These are phyloP conservation scores for Trilocha varians DNA, from an alignment of 2,888 invertebrate species.

Conservation along the genomic window DNA sequence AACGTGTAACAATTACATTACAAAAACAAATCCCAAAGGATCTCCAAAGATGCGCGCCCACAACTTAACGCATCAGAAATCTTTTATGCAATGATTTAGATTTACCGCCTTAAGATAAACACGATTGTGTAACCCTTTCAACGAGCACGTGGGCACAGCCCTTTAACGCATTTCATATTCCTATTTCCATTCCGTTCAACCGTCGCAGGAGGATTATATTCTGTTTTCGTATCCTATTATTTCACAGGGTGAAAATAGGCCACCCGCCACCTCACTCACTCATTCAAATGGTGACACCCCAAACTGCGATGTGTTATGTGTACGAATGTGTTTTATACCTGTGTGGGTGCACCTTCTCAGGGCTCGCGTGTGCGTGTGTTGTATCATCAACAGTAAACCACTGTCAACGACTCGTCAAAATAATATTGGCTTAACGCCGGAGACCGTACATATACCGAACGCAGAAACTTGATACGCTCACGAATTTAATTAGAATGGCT, in stretches of 20 bases:
- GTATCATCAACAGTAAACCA: conserved; percentile 68
- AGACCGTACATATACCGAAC: conserved; percentile 46
- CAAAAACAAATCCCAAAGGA: neutral
- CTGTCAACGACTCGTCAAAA: conserved; percentile 72
- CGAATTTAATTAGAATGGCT: conserved; percentile 40
- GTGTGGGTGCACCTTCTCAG: conserved; percentile 35
- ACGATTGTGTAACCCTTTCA: conserved; percentile 59
- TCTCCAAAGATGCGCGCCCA: neutral
- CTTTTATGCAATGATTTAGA: conserved; percentile 30
- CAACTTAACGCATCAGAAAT: neutral
- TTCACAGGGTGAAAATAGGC: conserved; percentile 71
- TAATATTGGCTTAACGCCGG: conserved; percentile 65
- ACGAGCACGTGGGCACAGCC: conserved; percentile 55
- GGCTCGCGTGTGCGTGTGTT: conserved; percentile 38
- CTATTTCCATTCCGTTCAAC: conserved; percentile 66
- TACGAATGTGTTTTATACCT: conserved; percentile 17
- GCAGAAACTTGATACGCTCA: conserved; percentile 54
- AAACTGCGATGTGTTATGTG: conserved; percentile 22
- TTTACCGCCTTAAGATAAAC: conserved; percentile 56
- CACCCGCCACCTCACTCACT: conserved; percentile 60
- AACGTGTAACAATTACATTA: too few species aligned
- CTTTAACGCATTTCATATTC: conserved; percentile 70
- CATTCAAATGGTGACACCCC: conserved; percentile 46
- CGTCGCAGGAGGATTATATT: conserved; percentile 71
- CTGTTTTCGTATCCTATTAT: conserved; percentile 74